A percentile compares a stretch with the other conserved stretches of the same genome.
phyloP scores from a whole-genome alignment of 1,140 invertebrate genomes.

The Drosophila tropicalis region DNA sequence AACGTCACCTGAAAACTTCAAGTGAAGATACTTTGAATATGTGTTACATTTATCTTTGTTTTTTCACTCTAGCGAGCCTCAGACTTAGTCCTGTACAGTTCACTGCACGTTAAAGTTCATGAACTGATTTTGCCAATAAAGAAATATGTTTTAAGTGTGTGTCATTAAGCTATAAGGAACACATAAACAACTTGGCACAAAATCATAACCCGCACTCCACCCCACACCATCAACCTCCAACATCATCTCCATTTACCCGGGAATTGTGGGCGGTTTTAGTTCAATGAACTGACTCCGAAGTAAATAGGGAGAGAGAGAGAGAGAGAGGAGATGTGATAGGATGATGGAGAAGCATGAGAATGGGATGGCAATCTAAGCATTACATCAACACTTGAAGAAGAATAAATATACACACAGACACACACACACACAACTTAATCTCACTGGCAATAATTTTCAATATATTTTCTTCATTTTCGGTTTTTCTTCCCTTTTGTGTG shows the following conservation, averaged over 20 bases:
- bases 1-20: neutral
- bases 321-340: neutral
- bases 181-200: conserved; percentile 23
- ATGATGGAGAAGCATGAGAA: neutral
- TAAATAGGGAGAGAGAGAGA: neutral
- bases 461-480: conserved; percentile 12
- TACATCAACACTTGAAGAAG: conserved; percentile 22
- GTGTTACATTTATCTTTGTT: neutral
- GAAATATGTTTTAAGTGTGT: conserved; percentile 25
- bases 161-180: conserved; percentile 23
- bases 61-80: neutral
- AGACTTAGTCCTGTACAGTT: neutral
- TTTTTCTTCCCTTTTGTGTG: conserved; percentile 2
- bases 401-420: conserved; percentile 16
- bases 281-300: conserved; percentile 16
- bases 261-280: conserved; percentile 11
- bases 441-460: conserved; percentile 17
- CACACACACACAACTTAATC: conserved; percentile 3
- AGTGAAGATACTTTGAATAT: neutral
- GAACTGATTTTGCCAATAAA: conserved; percentile 29
- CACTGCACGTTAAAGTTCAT: conserved; percentile 27
- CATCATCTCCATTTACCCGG: neutral
- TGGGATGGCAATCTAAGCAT: conserved; percentile 18
- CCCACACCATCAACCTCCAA: neutral
- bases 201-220: neutral